These are phyloP conservation scores for Dipodomys stephensi DNA, from an alignment of 2,113 vertebrate genomes.

Conservation along the genomic window DNA sequence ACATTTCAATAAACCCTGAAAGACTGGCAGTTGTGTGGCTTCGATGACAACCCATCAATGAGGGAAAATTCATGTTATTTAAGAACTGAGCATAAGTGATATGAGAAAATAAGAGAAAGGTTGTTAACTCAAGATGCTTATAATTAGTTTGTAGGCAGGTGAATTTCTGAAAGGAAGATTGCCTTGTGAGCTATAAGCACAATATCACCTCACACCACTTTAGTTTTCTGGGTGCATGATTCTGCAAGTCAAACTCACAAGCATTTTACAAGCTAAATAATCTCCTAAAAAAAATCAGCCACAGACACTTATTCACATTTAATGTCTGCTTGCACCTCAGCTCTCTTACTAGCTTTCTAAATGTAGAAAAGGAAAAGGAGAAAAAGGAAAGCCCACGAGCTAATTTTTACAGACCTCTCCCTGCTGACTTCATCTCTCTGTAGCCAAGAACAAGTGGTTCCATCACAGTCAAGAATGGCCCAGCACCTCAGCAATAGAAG, in stretches of 20 bases:
- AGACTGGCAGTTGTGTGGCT: neutral
- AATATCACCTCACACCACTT: slow-evolving; percentile 41
- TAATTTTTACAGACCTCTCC: neutral
- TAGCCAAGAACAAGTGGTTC: neutral
- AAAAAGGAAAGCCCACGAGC: neutral
- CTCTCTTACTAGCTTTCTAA: neutral
- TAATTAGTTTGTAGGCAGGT: slow-evolving; percentile 77
- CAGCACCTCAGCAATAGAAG: neutral
- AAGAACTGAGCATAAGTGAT: neutral
- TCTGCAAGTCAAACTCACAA: slow-evolving; percentile 49
- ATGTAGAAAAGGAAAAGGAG: neutral
- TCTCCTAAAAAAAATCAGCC: slow-evolving; percentile 54
- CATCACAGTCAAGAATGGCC: neutral
- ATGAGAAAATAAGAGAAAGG: slow-evolving; percentile 44
- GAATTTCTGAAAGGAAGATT: slow-evolving; percentile 73
- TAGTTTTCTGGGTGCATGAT: slow-evolving; percentile 63
- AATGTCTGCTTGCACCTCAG: neutral
- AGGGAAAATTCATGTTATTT: neutral
- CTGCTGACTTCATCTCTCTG: neutral
- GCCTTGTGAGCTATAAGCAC: slow-evolving; percentile 54
- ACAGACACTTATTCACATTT: slow-evolving; percentile 23
- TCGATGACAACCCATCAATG: neutral
- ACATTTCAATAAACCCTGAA: neutral
- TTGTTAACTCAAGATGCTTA: slow-evolving; percentile 71
- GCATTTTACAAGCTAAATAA: slow-evolving; percentile 64